Evolutionary conservation across 2,113 vertebrate genomes (phyloP), one percentile per base, ranked within the genome.

Genomic region (Lucifuga dentata): DNA sequence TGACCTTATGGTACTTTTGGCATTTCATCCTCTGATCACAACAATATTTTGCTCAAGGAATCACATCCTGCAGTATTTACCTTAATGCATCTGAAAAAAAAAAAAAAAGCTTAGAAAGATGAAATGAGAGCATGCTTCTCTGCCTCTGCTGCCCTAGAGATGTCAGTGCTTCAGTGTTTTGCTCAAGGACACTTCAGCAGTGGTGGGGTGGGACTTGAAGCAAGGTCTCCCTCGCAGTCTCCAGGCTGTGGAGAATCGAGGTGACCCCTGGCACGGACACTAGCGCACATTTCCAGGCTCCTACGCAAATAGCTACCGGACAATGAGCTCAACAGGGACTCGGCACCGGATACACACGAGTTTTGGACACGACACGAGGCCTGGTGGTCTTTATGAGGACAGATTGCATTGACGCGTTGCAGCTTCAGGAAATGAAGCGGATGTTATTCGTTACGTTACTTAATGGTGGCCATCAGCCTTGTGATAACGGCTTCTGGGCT

Each of bases 141-240:
- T 8, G n/a, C 24, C 33, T 40, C 19, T 17, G 3, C 23, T 12
- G n/a, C 8, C 53, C 23, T 3, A 4, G 52, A 19, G 44, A 43
- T 29, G 15, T 55, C 24, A 12, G 17, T 16, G 53, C 64, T 20
- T 56, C 68, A 26, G 38, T 21, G n/a, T 62, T 39, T n/a, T 48
- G 46, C 68, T 45, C 41, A 75, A 61, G 52, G 79, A 65, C 81
- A 59, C 78, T 63, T 41, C 38, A n/a, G 69, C 66, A 58, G 53
- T 49, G 10, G 48, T 13, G 4, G 24, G 19, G 44, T 26, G 29
- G 50, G n/a, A 52, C 57, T 11, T 40, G 5, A 12, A 3, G 26
- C 3, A 29, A 46, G 38, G 41, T 56, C 19, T 29, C 44, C 17
- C 2, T 12, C 9, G 60, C 64, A 39, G 35, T 43, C 21, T 58